Base-by-base conservation (phyloP, 2,888 invertebrate species). In the Euzophera pinguis region DNA sequence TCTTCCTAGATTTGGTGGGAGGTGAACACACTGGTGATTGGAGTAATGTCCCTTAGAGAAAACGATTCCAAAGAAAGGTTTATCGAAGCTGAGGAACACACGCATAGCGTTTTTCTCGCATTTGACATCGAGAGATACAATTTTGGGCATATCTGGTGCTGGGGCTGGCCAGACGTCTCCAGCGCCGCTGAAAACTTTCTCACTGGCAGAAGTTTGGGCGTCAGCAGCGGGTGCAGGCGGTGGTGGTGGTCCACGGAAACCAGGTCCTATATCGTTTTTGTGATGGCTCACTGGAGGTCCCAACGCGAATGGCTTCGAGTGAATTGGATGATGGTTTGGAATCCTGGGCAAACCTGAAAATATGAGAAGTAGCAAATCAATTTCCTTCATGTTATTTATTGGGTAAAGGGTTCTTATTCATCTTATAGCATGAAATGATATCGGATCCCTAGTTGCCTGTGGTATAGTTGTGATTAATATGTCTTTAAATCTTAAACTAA, bases 11-110 rank as follows among this genome's bases (percentile, higher is more conserved):
- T 97, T 97, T 1, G 97, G 96, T 6, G 97, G 97, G 56, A 98
- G 83, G 79, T 98, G 97, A 0, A 98, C 96, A 72, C 98, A 98
- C 75, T 97, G 96, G 51, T 95, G 94, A 74, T 98, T 97, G 64
- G 96, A 97, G 82, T 97, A 98, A 79, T 97, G 97, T 1, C 98
- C 97, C 81, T 98, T 98, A 58, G 97, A 97, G 91, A 98, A 98
- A 37, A 98, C 96, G 47, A 98, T 97, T n/a, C 98, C 98, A 68
- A 96, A 97, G 91, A 98, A 98, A 0, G 98, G 97, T 71, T 97
- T 96, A 71, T 98, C 97, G 72, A 98, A 98, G 60, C 96, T 96
- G n/a, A 98, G 92, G 69, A 96, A 97, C 0, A 98, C 97, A 78
- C 97, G 95, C 98, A 98, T 98, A 53, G 96, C 92, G 71, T 95